phyloP scores from a whole-genome alignment of 2,888 invertebrate genomes.

The Chalcis sispes region DNA sequence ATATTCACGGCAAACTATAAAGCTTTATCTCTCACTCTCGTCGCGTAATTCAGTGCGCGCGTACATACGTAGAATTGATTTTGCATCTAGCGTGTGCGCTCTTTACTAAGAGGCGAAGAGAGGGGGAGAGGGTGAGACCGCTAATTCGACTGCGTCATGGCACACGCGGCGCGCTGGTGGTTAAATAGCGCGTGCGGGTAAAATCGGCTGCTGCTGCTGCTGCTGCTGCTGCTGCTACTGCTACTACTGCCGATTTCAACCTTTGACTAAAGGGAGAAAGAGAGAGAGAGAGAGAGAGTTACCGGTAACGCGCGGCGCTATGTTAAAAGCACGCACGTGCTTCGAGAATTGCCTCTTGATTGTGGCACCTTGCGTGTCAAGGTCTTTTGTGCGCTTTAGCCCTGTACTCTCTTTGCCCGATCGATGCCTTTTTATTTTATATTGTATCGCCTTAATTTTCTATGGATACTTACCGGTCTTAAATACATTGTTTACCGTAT shows the following conservation, averaged over 20 bases:
- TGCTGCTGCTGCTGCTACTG: not conserved
- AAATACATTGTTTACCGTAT: too few species aligned
- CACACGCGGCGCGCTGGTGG: not conserved
- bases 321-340: not conserved
- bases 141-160: constrained; percentile 15
- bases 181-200: not conserved
- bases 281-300: too few species aligned
- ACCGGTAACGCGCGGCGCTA: not conserved
- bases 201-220: not conserved
- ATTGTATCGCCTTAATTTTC: too few species aligned
- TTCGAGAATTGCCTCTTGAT: not conserved
- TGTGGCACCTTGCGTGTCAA: constrained; percentile 14
- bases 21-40: too few species aligned
- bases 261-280: not conserved
- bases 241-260: too few species aligned
- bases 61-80: not conserved
- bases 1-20: too few species aligned
- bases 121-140: too few species aligned
- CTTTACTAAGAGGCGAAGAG: too few species aligned
- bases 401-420: not conserved
- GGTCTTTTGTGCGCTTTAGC: not conserved
- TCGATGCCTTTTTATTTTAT: too few species aligned
- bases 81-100: not conserved
- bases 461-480: too few species aligned
- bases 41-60: not conserved